Percentiles rank a stretch among this genome's conserved stretches.
These are phyloP conservation scores for Xanthia togata DNA, from an alignment of 2,888 invertebrate genomes.

Conservation along the genomic window DNA sequence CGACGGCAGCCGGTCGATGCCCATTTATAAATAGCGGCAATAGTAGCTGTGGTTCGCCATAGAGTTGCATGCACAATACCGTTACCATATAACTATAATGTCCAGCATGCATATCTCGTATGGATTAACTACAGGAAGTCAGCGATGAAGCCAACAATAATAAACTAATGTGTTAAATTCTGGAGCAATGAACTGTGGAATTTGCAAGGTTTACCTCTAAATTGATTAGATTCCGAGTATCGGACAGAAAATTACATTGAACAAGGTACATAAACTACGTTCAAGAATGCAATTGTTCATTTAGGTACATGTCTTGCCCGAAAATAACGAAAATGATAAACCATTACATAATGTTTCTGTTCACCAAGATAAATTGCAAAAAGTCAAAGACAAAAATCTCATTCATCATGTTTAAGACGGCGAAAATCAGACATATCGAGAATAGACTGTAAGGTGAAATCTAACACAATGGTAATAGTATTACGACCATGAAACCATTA, in stretches of 20 bases:
- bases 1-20: constrained; percentile 77
- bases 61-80: constrained; percentile 74
- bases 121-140: constrained; percentile 54
- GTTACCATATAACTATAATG: constrained; percentile 70
- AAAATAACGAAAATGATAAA: constrained; percentile 5
- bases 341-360: background rate
- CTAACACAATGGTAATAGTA: constrained; percentile 66
- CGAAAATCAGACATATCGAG: constrained; percentile 58
- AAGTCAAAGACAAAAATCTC: constrained; percentile 20
- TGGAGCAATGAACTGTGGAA: constrained; percentile 43
- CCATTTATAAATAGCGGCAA: constrained; percentile 82
- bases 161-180: constrained; percentile 35
- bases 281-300: background rate
- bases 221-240: constrained; percentile 30
- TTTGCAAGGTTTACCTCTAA: constrained; percentile 24
- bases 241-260: constrained; percentile 16
- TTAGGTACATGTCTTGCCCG: background rate
- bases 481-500: constrained; percentile 66
- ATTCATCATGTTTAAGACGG: constrained; percentile 42
- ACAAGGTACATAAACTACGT: constrained; percentile 1
- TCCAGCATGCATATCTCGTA: constrained; percentile 48
- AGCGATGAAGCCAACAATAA: constrained; percentile 26
- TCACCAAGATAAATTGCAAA: constrained; percentile 5
- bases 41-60: constrained; percentile 73
- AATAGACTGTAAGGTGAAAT: constrained; percentile 65